Percentiles rank a stretch among this genome's conserved stretches.
These are phyloP conservation scores for Oreochromis mossambicus DNA, from an alignment of 2,797 vertebrate genomes.

Conservation along the genomic window DNA sequence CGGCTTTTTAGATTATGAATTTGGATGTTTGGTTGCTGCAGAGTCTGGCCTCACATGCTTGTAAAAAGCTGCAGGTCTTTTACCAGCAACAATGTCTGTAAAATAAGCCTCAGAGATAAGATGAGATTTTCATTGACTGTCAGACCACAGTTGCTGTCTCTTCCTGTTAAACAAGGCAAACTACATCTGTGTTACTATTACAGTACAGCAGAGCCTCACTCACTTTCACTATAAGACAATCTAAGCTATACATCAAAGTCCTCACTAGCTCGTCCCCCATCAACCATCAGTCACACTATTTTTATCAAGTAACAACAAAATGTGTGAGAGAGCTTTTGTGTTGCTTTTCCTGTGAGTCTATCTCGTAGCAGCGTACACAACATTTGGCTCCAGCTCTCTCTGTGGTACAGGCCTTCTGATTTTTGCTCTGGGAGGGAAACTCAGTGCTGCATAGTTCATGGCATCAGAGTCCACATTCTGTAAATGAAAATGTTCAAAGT, in stretches of 20 bases:
- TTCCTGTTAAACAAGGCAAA: rapidly evolving
- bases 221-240: no score
- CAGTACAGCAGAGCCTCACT: no score
- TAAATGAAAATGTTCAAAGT: not conserved
- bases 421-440: not conserved
- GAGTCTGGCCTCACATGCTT: not conserved
- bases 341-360: not conserved
- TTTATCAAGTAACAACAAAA: not conserved
- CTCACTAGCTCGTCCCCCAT: rapidly evolving
- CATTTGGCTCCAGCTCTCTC: not conserved
- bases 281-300: rapidly evolving
- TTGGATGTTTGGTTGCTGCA: no score
- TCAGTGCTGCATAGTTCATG: not conserved
- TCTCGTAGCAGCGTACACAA: conserved; percentile 20
- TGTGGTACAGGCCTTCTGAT: not conserved
- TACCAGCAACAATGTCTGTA: rapidly evolving
- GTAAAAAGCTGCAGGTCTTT: rapidly evolving
- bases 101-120: rapidly evolving
- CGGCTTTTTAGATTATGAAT: no score
- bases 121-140: not conserved
- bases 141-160: rapidly evolving
- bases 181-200: not conserved
- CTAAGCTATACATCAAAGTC: not conserved
- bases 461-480: not conserved
- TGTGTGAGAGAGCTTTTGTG: no score